Conservation (phyloP, 2,797 vertebrate genomes). For the Sciurus vulgaris region DNA sequence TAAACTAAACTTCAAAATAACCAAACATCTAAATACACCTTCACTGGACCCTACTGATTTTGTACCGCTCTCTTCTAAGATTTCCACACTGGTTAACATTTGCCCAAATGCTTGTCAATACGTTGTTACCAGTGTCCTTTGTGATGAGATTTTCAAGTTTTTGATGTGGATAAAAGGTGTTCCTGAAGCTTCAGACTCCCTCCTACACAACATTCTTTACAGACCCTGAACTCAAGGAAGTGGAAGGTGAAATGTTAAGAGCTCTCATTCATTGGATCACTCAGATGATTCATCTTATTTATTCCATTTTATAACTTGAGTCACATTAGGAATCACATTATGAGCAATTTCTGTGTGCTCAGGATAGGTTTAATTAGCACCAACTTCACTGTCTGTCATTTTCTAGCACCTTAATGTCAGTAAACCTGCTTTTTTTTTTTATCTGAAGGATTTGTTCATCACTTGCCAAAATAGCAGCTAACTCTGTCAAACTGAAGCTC, state of each 20-base stretch:
- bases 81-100: conserved; percentile 5
- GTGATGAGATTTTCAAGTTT: neutral
- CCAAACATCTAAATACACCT: neutral
- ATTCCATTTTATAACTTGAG: conserved; percentile 60
- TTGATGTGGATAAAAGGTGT: neutral
- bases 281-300: neutral
- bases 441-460: conserved; percentile 46
- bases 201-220: neutral
- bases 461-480: conserved; percentile 49
- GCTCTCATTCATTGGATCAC: neutral
- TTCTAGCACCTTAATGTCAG: conserved; percentile 25
- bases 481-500: conserved; percentile 1
- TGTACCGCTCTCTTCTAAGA: neutral
- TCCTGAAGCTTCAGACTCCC: neutral
- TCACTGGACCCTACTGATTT: neutral
- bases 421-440: neutral
- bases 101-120: neutral
- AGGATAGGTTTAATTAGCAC: conserved; percentile 70
- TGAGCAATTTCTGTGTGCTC: conserved; percentile 56
- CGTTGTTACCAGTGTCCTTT: neutral
- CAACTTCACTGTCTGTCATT: conserved; percentile 43
- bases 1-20: neutral
- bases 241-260: neutral
- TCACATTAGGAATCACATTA: conserved; percentile 64
- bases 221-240: neutral